These are phyloP conservation scores for Cryptoblepharus egeriae DNA, from an alignment of 2,797 vertebrate genomes.

Conservation along the genomic window DNA sequence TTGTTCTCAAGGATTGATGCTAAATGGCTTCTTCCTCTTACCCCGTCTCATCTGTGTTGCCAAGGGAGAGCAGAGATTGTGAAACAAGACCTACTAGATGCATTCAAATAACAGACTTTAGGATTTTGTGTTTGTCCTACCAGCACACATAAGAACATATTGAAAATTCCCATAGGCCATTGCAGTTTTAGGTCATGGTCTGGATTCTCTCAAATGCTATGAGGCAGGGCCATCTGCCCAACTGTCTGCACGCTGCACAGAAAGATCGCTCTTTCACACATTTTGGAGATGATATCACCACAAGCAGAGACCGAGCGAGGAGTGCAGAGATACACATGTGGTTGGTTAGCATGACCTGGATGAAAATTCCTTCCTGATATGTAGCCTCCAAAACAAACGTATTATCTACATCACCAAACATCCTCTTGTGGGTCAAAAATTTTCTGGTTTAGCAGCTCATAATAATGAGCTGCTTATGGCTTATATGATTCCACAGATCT, in stretches of 20 bases:
- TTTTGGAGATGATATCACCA: neutral
- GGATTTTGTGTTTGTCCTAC: neutral
- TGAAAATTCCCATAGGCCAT: neutral
- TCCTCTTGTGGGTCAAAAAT: neutral
- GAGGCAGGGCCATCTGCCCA: conserved; percentile 27
- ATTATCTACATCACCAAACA: too few relatives aligned
- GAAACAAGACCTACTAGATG: conserved; percentile 45
- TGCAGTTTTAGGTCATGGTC: conserved; percentile 21
- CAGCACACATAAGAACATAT: conserved; percentile 37
- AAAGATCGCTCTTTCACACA: neutral
- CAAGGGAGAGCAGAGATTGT: conserved; percentile 29
- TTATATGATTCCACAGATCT: conserved; percentile 10
- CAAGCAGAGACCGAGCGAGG: neutral
- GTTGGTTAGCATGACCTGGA: neutral
- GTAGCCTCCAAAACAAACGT: neutral
- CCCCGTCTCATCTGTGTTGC: conserved; percentile 26
- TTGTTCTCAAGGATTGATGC: conserved; percentile 18
- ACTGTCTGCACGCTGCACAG: neutral
- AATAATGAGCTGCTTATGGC: neutral
- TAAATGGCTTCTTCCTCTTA: conserved; percentile 32
- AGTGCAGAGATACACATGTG: neutral
- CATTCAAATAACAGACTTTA: conserved; percentile 6
- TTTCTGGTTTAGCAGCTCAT: conserved; percentile 19
- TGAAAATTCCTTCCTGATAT: neutral
- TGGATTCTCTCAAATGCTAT: neutral